Base-by-base conservation (phyloP, 2,797 vertebrate genomes). In the Neostethus bicornis region DNA sequence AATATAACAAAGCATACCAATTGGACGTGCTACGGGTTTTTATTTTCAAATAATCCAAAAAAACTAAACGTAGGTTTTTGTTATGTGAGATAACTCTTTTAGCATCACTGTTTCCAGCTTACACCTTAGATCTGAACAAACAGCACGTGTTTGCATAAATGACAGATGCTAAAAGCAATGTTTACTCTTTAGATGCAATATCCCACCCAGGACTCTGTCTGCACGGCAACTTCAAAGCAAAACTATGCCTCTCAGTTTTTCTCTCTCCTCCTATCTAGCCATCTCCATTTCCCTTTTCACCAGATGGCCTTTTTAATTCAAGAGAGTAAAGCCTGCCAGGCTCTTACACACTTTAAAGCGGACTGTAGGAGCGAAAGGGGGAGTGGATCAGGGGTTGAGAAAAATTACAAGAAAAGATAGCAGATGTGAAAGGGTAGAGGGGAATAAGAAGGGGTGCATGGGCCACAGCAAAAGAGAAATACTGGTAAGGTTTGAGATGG, bases 301-400 rank as follows among this genome's bases (percentile, higher is more conserved):
- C 90, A 90, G 89, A 90, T 90, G 88, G 89, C 79, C 84, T 89
- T 87, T 90, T 89, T 83, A 90, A 90, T 87, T 89, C 86, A 83
- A 81, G 70, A 83, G 73, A 41, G 41, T 69, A 61, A 75, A 86
- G 75, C 81, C 77, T 88, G 87, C 85, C 90, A 88, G 73, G 77
- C 70, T 80, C 80, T 83, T 76, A 62, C 74, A 86, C 88, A 86
- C 83, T 82, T 88, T 84, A 80, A 75, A 87, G 70, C 76, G 86
- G 69, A 74, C 73, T 66, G 79, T 77, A 79, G 74, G 75, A 80
- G 85, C 79, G 79, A 79, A 84, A 76, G 45, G 67, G 56, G 70
- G 65, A 57, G 57, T 17, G 62, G 48, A 24, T 25, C 11, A 35
- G 35, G 20, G 35, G 56, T 11, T 1, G 47, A 51, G 68, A 38